Evolutionary conservation across 2,797 vertebrate species (phyloP).

Genomic region (Podargus strigoides): DNA sequence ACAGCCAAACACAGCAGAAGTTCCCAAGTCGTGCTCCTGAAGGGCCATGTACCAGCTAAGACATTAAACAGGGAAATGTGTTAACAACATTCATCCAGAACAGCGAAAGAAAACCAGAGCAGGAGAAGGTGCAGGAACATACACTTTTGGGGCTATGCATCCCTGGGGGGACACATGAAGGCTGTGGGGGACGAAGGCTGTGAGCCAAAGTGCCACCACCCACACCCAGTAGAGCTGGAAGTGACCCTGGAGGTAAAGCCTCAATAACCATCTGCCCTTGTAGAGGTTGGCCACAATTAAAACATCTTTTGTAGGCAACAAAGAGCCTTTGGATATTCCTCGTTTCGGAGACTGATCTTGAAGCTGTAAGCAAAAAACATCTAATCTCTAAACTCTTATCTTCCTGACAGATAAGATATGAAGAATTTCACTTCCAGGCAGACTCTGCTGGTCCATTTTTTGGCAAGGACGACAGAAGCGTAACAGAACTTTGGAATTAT

Average conservation of each 20-base stretch:
- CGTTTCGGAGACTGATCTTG: neutral
- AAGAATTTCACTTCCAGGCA: neutral
- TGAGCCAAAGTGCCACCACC: neutral
- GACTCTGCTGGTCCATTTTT: neutral
- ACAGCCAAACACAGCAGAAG: neutral
- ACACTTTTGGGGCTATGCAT: neutral
- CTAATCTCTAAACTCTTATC: neutral
- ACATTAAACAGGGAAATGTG: neutral
- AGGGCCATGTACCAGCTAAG: neutral
- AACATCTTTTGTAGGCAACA: neutral
- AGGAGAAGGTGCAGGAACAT: neutral
- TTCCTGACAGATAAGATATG: neutral
- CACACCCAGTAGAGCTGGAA: neutral
- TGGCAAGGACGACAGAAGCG: neutral
- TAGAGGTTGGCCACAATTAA: neutral
- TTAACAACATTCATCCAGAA: neutral
- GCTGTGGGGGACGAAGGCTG: no score
- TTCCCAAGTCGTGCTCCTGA: neutral
- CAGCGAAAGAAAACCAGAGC: neutral
- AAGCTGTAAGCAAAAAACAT: neutral
- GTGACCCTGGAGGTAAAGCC: neutral
- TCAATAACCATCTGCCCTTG: neutral
- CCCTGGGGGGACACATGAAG: neutral
- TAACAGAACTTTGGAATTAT: neutral
- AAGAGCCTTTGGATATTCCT: neutral